These are phyloP conservation scores for Leucoma salicis DNA, from an alignment of 2,888 invertebrate species.

Conservation along the genomic window DNA sequence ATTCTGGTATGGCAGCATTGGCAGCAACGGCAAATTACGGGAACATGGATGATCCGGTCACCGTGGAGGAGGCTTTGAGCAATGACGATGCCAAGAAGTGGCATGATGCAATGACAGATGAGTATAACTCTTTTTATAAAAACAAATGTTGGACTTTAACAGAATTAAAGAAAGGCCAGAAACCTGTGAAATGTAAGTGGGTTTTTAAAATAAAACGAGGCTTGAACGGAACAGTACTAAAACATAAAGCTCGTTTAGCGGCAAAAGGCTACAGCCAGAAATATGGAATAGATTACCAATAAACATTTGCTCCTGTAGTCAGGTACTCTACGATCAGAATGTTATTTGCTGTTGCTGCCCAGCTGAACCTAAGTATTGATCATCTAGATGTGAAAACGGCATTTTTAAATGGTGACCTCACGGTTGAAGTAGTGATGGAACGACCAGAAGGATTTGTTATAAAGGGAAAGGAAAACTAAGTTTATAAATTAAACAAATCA, in stretches of 20 bases:
- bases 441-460: neutral
- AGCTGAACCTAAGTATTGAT: neutral
- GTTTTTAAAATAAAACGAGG: neutral
- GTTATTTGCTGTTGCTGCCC: neutral
- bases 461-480: neutral
- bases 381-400: conserved; percentile 4
- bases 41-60: neutral
- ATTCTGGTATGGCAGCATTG: neutral
- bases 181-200: neutral
- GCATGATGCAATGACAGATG: neutral
- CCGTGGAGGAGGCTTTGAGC: neutral
- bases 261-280: conserved; percentile 6
- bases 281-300: conserved; percentile 1
- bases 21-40: no score
- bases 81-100: neutral
- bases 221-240: no score
- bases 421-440: neutral
- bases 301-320: conserved; percentile 7
- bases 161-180: neutral
- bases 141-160: neutral
- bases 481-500: neutral
- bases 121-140: neutral
- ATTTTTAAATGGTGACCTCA: neutral
- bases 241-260: neutral
- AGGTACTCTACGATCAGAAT: conserved; percentile 5